phyloP scores from a whole-genome alignment of 2,797 vertebrate genomes.

The Sphenodon punctatus region DNA sequence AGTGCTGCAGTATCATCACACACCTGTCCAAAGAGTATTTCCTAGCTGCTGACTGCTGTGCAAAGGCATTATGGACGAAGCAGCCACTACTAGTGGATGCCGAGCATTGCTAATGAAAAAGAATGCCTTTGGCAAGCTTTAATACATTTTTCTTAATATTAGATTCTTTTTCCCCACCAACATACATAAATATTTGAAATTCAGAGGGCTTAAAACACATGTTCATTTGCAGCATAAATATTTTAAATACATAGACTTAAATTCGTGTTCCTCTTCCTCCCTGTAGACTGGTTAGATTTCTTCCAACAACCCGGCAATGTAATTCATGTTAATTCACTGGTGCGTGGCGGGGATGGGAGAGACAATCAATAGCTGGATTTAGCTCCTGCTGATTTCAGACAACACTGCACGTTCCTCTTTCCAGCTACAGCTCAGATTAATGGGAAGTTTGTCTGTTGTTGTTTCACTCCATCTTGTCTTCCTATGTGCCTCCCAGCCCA shows the following conservation, averaged over 20 bases:
- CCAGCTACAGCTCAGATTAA: neutral
- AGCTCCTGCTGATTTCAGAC: slow-evolving; percentile 14
- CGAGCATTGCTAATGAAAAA: slow-evolving; percentile 19
- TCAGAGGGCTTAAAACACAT: neutral
- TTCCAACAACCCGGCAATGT: neutral
- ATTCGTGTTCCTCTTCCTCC: neutral
- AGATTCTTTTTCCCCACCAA: neutral
- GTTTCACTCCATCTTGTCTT: neutral
- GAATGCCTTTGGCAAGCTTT: slow-evolving; percentile 48
- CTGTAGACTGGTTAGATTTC: neutral
- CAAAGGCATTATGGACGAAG: neutral
- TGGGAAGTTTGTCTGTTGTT: rapidly evolving
- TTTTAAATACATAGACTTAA: neutral
- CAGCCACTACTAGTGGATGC: neutral
- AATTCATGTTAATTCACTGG: slow-evolving; percentile 17
- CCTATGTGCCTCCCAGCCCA: neutral
- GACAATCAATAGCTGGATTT: slow-evolving; percentile 25
- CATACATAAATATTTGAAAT: slow-evolving; percentile 42
- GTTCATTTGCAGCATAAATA: slow-evolving; percentile 32
- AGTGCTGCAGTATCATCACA: neutral
- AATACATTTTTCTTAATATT: slow-evolving; percentile 36
- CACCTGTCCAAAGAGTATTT: slow-evolving; percentile 1
- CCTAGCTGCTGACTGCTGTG: slow-evolving; percentile 7
- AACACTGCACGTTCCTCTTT: neutral
- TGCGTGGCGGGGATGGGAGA: neutral